Percentiles rank a stretch among this genome's conserved stretches.
Evolutionary conservation across 2,888 invertebrate genomes (phyloP).

Genomic region (Folsomia candida): DNA sequence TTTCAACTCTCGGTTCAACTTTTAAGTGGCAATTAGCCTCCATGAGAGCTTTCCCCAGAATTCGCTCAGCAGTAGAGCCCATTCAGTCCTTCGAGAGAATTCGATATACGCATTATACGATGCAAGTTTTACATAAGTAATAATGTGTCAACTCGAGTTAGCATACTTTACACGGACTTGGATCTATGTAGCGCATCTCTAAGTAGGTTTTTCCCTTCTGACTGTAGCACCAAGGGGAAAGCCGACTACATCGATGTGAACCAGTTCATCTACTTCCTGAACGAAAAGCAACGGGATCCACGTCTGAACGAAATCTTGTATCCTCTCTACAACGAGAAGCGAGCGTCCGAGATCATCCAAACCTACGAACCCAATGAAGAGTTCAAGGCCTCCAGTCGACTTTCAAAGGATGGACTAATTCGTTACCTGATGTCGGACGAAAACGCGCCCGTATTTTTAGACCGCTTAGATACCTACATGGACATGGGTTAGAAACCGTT

Average conservation of each 20-base stretch:
- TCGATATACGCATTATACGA: no score
- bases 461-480: conserved; percentile 82
- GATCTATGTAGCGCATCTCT: no score
- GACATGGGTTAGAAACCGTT: no score
- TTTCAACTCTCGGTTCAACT: no score
- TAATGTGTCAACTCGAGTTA: no score
- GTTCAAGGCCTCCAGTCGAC: conserved; percentile 57
- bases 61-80: no score
- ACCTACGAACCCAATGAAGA: conserved; percentile 87
- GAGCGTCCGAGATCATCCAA: conserved; percentile 86
- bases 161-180: no score
- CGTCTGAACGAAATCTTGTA: conserved; percentile 97
- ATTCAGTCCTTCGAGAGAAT: no score
- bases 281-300: conserved; percentile 97
- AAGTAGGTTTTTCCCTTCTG: no score
- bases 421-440: conserved; percentile 99
- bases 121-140: no score
- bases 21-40: no score
- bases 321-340: conserved; percentile 91
- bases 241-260: conserved; percentile 79
- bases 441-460: conserved; percentile 98
- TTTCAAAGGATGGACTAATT: conserved; percentile 81
- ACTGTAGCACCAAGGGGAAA: conserved; percentile 67
- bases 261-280: conserved; percentile 88
- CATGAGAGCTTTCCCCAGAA: no score